Conservation (phyloP, 2,888 invertebrate genomes). For the Aelia acuminata region DNA sequence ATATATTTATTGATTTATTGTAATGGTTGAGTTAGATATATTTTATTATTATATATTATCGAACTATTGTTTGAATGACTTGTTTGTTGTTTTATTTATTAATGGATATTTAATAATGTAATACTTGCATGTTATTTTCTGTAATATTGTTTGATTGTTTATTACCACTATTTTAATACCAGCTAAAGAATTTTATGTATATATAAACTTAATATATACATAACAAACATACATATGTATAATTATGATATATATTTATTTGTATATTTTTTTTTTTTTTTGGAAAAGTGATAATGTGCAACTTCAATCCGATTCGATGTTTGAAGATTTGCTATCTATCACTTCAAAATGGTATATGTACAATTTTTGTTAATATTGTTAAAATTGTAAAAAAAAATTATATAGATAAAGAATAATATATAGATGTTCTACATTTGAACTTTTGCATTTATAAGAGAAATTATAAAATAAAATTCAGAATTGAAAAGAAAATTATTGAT, state of each 20-base stretch:
- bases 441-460: conserved; percentile 47
- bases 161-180: conserved; percentile 51
- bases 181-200: conserved; percentile 6
- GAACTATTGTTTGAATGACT: conserved; percentile 50
- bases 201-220: neutral
- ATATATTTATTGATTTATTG: conserved; percentile 32
- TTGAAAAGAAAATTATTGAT: neutral
- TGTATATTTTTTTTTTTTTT: conserved; percentile 48
- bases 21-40: conserved; percentile 28
- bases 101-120: conserved; percentile 52
- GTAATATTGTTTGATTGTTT: conserved; percentile 40
- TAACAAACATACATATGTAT: neutral
- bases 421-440: conserved; percentile 49
- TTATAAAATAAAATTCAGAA: conserved; percentile 44
- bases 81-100: conserved; percentile 58
- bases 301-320: conserved; percentile 33
- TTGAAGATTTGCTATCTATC: conserved; percentile 56
- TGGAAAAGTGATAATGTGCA: conserved; percentile 52
- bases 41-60: conserved; percentile 40
- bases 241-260: conserved; percentile 10
- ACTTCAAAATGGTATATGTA: conserved; percentile 40
- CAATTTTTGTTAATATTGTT: conserved; percentile 51
- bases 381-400: conserved; percentile 36
- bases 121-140: conserved; percentile 53
- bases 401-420: conserved; percentile 19